Evolutionary conservation across 2,888 invertebrate genomes (phyloP), one percentile per base, ranked within the genome.

Genomic region (Poecilus cupreus): DNA sequence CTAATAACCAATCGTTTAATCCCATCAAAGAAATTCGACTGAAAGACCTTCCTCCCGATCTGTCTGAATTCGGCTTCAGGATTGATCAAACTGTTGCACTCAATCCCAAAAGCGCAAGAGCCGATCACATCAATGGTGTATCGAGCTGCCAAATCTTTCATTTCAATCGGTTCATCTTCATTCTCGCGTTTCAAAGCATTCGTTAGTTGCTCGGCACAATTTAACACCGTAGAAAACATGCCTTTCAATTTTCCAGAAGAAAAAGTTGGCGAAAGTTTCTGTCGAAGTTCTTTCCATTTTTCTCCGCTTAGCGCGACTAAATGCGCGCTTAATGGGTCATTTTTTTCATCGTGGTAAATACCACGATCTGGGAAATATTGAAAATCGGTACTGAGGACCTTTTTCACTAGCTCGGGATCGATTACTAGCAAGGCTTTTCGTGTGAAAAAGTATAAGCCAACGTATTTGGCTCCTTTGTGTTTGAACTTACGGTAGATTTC

Each of bases 351-450:
- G 72, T 89, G 90, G 85, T 92, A 92, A 39, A 92, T 89, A 0
- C 94, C 94, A 68, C 94, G 92, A 84, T 94, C 93, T 86, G 92
- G 91, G 84, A 94, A 94, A 86, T 92, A 89, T 10, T 89, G 89
- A 83, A 93, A 94, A 85, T 94, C 94, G 84, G 90, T 91, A 43
- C 91, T 90, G 84, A 94, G 86, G 18, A 94, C 89, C 75, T 91
- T 88, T 83, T 92, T 93, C 0, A 92, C 91, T 82, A 94, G 85
- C 11, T 92, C 91, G 10, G 92, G 91, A 87, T 94, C 93, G 80
- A 93, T 89, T 5, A 94, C 88, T 26, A 93, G 86, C 37, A 94
- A 86, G n/a, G 91, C 91, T 1, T 93, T 93, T 46, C 91, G 89
- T 82, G 91, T 90, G 82, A 93, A 91, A 82, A 93, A 90, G 85